Base-by-base conservation (phyloP, 1,140 invertebrate genomes). In the Drosophila baimaii region DNA sequence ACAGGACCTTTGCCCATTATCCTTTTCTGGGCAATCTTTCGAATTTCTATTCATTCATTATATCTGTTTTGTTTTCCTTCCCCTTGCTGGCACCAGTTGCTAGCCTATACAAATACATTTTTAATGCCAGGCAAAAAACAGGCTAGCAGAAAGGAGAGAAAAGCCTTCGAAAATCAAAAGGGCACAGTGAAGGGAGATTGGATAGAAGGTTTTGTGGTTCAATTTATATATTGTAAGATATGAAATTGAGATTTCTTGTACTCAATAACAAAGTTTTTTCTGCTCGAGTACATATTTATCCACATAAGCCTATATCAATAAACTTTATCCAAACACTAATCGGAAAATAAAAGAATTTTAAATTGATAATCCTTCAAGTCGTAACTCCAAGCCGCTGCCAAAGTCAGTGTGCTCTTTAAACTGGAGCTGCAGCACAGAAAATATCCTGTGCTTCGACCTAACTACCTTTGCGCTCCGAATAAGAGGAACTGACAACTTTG, bases 21-120 rank as follows among this genome's bases (percentile, higher is more conserved):
- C 29, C 49, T 54, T 62, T 54, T 52, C 66, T 46, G 31, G 54
- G 21, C 0, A 13, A 54, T 39, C 27, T 55, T 37, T 7, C 23
- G 56, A 46, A 21, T 49, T 52, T n/a, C 33, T 21, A 19, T 27
- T 19, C 33, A 29, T 46, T 52, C 29, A 46, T 64, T 46, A 46
- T 33, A 41, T 71, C 17, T 62, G 31, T 41, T 52, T 71, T 21
- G 35, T 35, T 31, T 61, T 61, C 29, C 2, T 33, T 37, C 52
- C n/a, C 13, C 35, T 62, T 64, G 33, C 54, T 74, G 37, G 41
- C 76, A 75, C 75, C 58, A 81, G 74, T 81, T 82, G 44, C 47
- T 69, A 69, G 65, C 79, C 79, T 83, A 74, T 75, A 47, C 70
- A 82, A 82, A 83, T 70, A 83, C 59, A 79, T 65, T 29, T 58